These are phyloP conservation scores for Heliopora coerulea DNA, from an alignment of 92 coral and sea anemone species.

Conservation along the genomic window DNA sequence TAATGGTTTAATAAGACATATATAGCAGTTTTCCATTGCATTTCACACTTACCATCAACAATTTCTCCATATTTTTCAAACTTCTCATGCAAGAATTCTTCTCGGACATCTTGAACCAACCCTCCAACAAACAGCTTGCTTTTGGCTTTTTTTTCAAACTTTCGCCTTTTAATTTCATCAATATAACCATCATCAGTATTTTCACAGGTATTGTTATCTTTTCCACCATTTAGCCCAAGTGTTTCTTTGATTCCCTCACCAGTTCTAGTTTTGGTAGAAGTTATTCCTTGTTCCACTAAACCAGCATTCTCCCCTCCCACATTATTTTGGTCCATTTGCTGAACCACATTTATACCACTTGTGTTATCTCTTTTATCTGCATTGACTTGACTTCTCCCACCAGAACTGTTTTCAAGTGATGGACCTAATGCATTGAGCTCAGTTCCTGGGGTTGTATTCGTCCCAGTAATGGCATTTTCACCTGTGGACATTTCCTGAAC, in stretches of 20 bases:
- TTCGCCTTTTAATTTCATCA: constrained; percentile 3
- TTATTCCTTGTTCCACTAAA: not conserved
- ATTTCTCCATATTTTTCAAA: constrained; percentile 31
- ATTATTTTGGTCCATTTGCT: too few species aligned
- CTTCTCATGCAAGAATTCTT: constrained; percentile 14
- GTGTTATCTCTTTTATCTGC: too few species aligned
- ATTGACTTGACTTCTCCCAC: too few species aligned
- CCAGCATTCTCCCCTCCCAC: not conserved
- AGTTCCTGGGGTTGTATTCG: too few species aligned
- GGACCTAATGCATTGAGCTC: too few species aligned
- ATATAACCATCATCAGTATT: not conserved
- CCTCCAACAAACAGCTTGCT: constrained; percentile 38
- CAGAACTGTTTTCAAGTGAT: too few species aligned
- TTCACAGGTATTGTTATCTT: not conserved
- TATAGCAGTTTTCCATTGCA: too few species aligned
- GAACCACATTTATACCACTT: too few species aligned
- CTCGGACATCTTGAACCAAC: not conserved
- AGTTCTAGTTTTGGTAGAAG: not conserved
- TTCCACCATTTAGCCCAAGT: not conserved
- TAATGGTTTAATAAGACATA: too few species aligned
- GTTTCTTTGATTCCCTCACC: not conserved
- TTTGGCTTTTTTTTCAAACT: constrained; percentile 18
- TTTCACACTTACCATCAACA: constrained; percentile 24
- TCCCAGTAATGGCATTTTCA: too few species aligned
- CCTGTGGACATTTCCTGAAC: too few species aligned